A percentile compares a stretch with the other conserved stretches of the same genome.
Conservation (phyloP, 2,797 vertebrate genomes). For the Merluccius polli region DNA sequence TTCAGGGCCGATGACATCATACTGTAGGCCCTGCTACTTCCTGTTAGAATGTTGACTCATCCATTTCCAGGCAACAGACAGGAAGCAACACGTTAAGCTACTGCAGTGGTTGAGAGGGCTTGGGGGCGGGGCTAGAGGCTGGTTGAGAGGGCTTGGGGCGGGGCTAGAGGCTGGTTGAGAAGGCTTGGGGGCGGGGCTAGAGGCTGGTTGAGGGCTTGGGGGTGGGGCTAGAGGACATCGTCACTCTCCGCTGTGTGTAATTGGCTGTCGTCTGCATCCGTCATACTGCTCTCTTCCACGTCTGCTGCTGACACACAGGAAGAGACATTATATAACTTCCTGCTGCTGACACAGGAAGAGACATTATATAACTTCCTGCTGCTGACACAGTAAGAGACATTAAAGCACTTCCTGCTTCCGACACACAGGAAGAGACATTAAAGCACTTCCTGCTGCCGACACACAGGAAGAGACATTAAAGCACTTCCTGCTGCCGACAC, state of each 20-base stretch:
- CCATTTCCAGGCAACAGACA: conserved; percentile 4
- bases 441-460: too few relatives aligned
- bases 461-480: too few relatives aligned
- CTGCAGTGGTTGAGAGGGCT: not conserved
- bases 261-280: conserved; percentile 93
- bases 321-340: not conserved
- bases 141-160: conserved; percentile 34
- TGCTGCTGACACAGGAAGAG: not conserved
- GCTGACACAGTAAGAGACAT: not conserved
- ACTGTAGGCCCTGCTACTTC: conserved; percentile 3
- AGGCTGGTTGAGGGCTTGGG: conserved; percentile 31
- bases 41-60: not conserved
- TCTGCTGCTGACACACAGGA: conserved; percentile 65
- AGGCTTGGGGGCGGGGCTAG: conserved; percentile 36
- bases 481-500: too few relatives aligned
- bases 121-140: conserved; percentile 26
- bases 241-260: conserved; percentile 96
- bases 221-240: conserved; percentile 64
- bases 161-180: conserved; percentile 11
- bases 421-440: too few relatives aligned
- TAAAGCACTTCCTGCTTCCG: too few relatives aligned
- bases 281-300: conserved; percentile 96
- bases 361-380: not conserved
- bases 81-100: not conserved
- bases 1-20: not conserved